Conservation (phyloP, 2,113 vertebrate genomes). For the Alligator mississippiensis region DNA sequence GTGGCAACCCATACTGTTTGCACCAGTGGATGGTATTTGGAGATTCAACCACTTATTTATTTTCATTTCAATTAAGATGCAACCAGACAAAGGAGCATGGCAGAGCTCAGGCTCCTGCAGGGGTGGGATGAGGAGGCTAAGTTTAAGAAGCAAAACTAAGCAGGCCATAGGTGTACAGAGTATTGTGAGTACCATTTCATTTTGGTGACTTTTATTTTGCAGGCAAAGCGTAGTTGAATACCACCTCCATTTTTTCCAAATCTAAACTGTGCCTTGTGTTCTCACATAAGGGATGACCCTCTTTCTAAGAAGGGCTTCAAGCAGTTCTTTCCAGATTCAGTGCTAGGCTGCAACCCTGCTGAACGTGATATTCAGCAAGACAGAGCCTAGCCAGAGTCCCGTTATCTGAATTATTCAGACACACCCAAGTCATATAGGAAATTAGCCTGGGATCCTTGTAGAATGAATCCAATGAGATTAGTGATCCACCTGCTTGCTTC, state of each 20-base stretch:
- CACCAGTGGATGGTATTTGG: background rate
- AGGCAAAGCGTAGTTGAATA: background rate
- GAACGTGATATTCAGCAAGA: background rate
- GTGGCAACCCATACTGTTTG: background rate
- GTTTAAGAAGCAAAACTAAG: background rate
- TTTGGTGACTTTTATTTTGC: background rate
- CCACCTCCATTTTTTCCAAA: background rate
- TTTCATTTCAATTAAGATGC: background rate
- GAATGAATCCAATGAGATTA: background rate
- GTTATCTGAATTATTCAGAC: background rate
- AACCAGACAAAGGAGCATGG: background rate
- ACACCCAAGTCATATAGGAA: rapidly evolving
- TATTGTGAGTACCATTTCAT: rapidly evolving
- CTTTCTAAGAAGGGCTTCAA: background rate
- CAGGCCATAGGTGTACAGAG: background rate
- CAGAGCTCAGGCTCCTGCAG: background rate
- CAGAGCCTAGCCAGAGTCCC: background rate
- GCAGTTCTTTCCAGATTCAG: background rate
- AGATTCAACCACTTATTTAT: rapidly evolving
- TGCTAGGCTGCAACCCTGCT: background rate
- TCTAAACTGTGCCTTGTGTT: background rate
- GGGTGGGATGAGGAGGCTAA: background rate
- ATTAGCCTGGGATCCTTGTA: background rate
- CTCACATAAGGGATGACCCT: background rate
- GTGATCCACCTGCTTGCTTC: background rate